Evolutionary conservation across 2,113 vertebrate species (phyloP).

Genomic region (Nycticryphes semicollaris): DNA sequence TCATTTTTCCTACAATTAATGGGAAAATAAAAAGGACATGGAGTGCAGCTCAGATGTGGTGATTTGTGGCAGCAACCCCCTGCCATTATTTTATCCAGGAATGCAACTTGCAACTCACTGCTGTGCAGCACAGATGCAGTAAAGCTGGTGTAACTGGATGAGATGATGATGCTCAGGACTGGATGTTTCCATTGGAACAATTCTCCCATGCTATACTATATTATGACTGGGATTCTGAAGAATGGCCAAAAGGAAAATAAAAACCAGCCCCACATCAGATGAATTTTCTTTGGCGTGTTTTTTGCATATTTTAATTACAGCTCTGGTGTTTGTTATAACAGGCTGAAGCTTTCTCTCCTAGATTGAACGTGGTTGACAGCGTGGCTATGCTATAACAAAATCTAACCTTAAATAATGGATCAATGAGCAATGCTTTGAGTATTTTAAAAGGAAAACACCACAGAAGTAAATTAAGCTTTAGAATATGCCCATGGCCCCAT

Average conservation of each 20-base stretch:
- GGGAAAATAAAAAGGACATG: neutral
- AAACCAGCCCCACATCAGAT: accelerated
- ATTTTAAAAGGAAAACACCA: neutral
- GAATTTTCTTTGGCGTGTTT: neutral
- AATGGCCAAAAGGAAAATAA: neutral
- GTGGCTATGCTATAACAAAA: neutral
- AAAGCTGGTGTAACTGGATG: neutral
- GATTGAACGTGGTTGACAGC: neutral
- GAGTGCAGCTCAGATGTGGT: neutral
- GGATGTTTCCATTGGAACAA: neutral
- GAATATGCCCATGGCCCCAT: neutral
- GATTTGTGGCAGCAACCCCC: neutral
- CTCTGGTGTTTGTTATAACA: neutral
- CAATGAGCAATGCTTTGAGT: neutral
- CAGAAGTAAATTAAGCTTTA: neutral
- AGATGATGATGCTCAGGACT: neutral
- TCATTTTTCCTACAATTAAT: neutral
- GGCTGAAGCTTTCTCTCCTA: neutral
- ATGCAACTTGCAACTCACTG: neutral
- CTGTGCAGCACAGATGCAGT: accelerated
- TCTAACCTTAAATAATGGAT: neutral
- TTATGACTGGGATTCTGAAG: neutral
- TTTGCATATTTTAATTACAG: neutral
- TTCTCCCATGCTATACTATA: neutral
- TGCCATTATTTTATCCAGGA: neutral